A percentile compares a stretch with the other conserved stretches of the same genome.
These are phyloP conservation scores for Ceratina japonica DNA, from an alignment of 1,140 invertebrate species.

Conservation along the genomic window DNA sequence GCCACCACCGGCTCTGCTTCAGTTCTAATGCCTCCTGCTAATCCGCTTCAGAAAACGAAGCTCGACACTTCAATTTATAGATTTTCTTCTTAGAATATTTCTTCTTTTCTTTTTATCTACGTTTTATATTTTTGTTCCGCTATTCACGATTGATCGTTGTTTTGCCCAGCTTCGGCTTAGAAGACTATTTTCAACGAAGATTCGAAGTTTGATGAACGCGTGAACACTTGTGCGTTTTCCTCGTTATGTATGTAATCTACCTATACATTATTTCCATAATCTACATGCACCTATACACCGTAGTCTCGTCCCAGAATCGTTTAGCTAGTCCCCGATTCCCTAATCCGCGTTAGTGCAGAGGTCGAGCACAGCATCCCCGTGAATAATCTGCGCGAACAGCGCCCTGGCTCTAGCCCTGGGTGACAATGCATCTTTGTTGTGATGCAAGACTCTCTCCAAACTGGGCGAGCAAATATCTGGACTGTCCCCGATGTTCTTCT, in stretches of 20 bases:
- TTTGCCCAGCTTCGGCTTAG: neutral
- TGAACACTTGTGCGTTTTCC: conserved; percentile 15
- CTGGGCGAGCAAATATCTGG: conserved; percentile 33
- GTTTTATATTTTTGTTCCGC: neutral
- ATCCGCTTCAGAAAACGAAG: neutral
- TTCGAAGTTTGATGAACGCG: neutral
- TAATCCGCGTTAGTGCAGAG: conserved; percentile 48
- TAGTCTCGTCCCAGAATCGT: neutral
- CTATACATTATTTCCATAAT: conserved; percentile 24
- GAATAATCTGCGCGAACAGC: conserved; percentile 72
- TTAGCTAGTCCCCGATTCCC: neutral
- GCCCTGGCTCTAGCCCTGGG: conserved; percentile 67
- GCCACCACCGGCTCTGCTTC: neutral
- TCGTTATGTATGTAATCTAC: neutral
- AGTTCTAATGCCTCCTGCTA: too few relatives aligned
- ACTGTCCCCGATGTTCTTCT: conserved; percentile 69
- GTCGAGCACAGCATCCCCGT: conserved; percentile 60
- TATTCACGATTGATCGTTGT: neutral
- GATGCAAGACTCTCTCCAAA: neutral
- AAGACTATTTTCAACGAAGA: neutral
- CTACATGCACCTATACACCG: neutral
- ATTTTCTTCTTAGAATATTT: neutral
- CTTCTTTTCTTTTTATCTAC: neutral
- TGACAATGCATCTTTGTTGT: conserved; percentile 24
- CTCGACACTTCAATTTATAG: neutral